Evolutionary conservation across 2,113 vertebrate genomes (phyloP).

Genomic region (Labrus mixtus): DNA sequence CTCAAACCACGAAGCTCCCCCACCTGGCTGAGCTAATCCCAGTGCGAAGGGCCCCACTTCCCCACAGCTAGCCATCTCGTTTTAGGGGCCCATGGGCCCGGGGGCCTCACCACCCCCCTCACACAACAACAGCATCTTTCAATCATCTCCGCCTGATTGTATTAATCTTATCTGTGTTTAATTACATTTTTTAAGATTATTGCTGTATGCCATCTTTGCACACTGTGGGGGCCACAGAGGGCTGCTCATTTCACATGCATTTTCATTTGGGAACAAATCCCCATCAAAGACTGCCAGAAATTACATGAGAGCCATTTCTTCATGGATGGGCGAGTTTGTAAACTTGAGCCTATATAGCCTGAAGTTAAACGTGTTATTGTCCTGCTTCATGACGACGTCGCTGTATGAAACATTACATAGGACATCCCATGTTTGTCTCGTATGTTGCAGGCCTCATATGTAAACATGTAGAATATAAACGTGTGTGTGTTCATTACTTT

Average conservation of each 20-base stretch:
- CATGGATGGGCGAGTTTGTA: constrained; percentile 65
- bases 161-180: constrained; percentile 88
- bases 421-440: too few species aligned
- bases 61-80: constrained; percentile 74
- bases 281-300: constrained; percentile 74
- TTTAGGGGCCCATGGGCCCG: constrained; percentile 72
- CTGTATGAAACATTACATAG: too few species aligned
- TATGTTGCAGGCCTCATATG: too few species aligned
- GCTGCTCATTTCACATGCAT: constrained; percentile 83
- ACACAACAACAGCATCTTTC: constrained; percentile 85
- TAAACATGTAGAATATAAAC: too few species aligned
- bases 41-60: constrained; percentile 77
- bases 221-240: constrained; percentile 81
- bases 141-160: constrained; percentile 85
- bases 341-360: constrained; percentile 65
- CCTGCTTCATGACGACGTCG: background rate
- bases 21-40: constrained; percentile 84
- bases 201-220: constrained; percentile 84
- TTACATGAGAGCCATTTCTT: constrained; percentile 60
- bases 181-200: constrained; percentile 88
- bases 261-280: constrained; percentile 83
- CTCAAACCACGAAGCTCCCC: constrained; percentile 83
- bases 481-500: too few species aligned
- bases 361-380: constrained; percentile 33
- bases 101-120: constrained; percentile 78